Percentiles rank a stretch among this genome's conserved stretches.
Evolutionary conservation across 2,888 invertebrate genomes (phyloP).

Genomic region (Agrochola macilenta): DNA sequence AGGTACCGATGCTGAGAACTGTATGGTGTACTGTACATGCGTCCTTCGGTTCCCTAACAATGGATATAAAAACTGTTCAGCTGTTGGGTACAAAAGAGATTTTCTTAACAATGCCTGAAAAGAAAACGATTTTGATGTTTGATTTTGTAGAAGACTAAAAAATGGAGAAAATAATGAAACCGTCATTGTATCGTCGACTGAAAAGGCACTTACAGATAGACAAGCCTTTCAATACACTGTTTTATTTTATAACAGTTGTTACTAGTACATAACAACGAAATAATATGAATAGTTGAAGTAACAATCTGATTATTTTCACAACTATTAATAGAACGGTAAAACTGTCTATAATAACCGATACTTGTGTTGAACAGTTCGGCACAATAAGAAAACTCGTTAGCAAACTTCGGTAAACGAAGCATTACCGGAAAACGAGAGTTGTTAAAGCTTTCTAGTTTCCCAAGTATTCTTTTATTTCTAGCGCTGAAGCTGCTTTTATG

Average conservation of each 20-base stretch:
- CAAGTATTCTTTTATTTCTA: constrained; percentile 43
- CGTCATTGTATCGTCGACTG: constrained; percentile 14
- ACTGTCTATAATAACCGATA: constrained; percentile 32
- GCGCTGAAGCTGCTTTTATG: constrained; percentile 42
- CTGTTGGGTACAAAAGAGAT: constrained; percentile 31
- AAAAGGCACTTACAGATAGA: constrained; percentile 6
- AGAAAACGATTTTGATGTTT: constrained; percentile 37
- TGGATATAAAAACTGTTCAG: constrained; percentile 29
- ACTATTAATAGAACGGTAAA: constrained; percentile 22
- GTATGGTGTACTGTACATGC: constrained; percentile 21
- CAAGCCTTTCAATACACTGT: constrained; percentile 5
- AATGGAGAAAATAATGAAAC: constrained; percentile 31
- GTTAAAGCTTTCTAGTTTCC: constrained; percentile 37
- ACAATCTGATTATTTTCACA: constrained; percentile 24
- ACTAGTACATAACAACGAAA: neutral
- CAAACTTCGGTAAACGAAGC: constrained; percentile 45
- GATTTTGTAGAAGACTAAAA: constrained; percentile 33
- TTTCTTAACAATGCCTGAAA: constrained; percentile 42
- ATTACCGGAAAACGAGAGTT: constrained; percentile 34
- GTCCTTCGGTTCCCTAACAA: constrained; percentile 33
- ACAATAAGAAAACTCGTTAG: constrained; percentile 57
- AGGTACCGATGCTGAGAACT: constrained; percentile 18
- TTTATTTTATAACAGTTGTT: constrained; percentile 3
- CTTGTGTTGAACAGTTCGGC: constrained; percentile 23
- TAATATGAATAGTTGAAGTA: constrained; percentile 2